Percentiles rank a stretch among this genome's conserved stretches.
phyloP scores from a whole-genome alignment of 2,888 invertebrate genomes.

The Bombylius major region DNA sequence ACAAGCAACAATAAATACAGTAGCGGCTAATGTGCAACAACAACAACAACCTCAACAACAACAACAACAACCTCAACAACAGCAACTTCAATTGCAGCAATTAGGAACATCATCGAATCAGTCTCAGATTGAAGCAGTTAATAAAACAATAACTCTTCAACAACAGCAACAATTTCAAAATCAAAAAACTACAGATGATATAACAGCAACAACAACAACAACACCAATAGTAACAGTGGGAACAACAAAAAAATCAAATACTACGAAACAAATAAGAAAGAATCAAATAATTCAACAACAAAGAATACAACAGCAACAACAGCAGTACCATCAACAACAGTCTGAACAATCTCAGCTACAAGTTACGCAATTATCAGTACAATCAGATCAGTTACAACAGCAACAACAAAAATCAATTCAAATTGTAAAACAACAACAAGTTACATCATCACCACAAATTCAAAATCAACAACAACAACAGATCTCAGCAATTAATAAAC shows the following conservation, averaged over 20 bases:
- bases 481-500: slow-evolving; percentile 1
- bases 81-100: background rate
- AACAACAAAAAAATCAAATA: background rate
- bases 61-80: background rate
- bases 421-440: slow-evolving; percentile 8
- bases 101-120: slow-evolving; percentile 16
- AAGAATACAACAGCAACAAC: slow-evolving; percentile 5
- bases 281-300: slow-evolving; percentile 1
- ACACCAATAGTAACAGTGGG: background rate
- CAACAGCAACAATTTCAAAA: slow-evolving; percentile 9
- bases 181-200: background rate
- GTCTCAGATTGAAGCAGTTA: slow-evolving; percentile 2
- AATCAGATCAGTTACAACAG: slow-evolving; percentile 2
- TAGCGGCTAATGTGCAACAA: background rate
- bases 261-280: background rate
- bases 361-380: too few species aligned
- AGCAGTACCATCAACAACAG: slow-evolving; percentile 6
- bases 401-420: slow-evolving; percentile 10
- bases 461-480: slow-evolving; percentile 4
- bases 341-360: too few species aligned
- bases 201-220: slow-evolving; percentile 7
- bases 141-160: background rate
- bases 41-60: background rate
- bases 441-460: background rate
- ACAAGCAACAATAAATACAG: background rate